phyloP scores from a whole-genome alignment of 1,140 invertebrate species.

The Monochamus saltuarius region DNA sequence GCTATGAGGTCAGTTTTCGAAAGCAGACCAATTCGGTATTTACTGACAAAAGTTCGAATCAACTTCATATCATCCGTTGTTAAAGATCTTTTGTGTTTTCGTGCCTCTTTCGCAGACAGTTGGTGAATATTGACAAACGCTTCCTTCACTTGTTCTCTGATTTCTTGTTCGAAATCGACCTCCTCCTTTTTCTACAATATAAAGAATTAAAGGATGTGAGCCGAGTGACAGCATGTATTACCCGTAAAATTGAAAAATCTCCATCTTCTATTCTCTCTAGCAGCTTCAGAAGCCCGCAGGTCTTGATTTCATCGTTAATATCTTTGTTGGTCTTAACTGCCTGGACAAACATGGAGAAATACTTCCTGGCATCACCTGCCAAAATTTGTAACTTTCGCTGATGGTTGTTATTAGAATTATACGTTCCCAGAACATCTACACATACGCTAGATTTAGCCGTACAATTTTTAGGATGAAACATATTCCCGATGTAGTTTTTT shows the following conservation, averaged over 20 bases:
- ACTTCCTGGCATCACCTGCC: slow-evolving; percentile 17
- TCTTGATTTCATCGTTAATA: slow-evolving; percentile 36
- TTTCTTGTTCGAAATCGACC: slow-evolving; percentile 38
- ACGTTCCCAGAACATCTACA: no score
- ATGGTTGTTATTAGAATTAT: not conserved
- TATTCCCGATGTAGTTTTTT: no score
- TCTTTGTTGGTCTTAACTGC: slow-evolving; percentile 19
- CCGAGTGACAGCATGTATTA: slow-evolving; percentile 4
- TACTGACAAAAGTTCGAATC: slow-evolving; percentile 37
- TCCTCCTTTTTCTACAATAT: slow-evolving; percentile 36
- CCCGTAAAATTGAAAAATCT: slow-evolving; percentile 28
- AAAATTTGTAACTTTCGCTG: slow-evolving; percentile 18
- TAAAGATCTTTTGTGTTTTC: slow-evolving; percentile 26
- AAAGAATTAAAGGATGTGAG: slow-evolving; percentile 5
- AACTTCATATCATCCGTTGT: slow-evolving; percentile 30
- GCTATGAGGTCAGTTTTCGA: slow-evolving; percentile 39
- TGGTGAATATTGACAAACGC: slow-evolving; percentile 36
- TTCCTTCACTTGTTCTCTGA: slow-evolving; percentile 39
- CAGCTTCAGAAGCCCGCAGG: slow-evolving; percentile 41
- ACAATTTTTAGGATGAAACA: no score
- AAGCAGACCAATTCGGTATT: slow-evolving; percentile 41
- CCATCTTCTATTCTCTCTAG: slow-evolving; percentile 44
- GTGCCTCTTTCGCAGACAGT: slow-evolving; percentile 36
- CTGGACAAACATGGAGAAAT: slow-evolving; percentile 23
- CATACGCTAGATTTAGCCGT: no score